Conservation (phyloP, 2,113 vertebrate species). For the Astur gentilis region DNA sequence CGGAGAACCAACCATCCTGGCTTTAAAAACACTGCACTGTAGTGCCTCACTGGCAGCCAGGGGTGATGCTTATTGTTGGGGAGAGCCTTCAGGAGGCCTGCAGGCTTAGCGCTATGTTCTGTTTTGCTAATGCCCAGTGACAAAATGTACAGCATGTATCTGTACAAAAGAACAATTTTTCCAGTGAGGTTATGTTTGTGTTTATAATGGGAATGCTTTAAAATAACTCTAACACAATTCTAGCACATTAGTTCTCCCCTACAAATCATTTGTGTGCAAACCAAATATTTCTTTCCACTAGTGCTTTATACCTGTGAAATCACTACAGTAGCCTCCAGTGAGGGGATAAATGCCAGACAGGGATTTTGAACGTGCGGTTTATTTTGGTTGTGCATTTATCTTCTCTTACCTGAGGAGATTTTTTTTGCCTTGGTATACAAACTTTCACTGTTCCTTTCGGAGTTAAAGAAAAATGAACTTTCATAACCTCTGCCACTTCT, state of each 20-base stretch:
- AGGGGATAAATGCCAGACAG: not conserved
- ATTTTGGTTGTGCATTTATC: not conserved
- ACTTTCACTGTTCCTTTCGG: not conserved
- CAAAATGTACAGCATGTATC: not conserved
- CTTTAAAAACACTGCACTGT: not conserved
- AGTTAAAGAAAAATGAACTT: conserved; percentile 19
- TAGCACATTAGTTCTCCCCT: not conserved
- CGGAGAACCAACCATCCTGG: not conserved
- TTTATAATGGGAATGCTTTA: not conserved
- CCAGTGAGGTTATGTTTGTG: not conserved
- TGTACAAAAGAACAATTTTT: not conserved
- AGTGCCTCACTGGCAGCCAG: not conserved
- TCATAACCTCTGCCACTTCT: not conserved
- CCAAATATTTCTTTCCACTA: not conserved
- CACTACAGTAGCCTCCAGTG: not conserved
- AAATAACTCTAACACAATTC: not conserved
- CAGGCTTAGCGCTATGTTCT: not conserved
- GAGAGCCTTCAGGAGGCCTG: not conserved
- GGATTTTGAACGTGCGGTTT: not conserved
- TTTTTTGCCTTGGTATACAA: not conserved
- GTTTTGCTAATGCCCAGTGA: not conserved
- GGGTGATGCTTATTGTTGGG: no score
- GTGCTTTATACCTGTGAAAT: not conserved
- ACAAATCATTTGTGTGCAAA: not conserved
- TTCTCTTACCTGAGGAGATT: not conserved